Evolutionary conservation across 2,888 invertebrate genomes (phyloP).

Genomic region (Petrolisthes cinctipes): DNA sequence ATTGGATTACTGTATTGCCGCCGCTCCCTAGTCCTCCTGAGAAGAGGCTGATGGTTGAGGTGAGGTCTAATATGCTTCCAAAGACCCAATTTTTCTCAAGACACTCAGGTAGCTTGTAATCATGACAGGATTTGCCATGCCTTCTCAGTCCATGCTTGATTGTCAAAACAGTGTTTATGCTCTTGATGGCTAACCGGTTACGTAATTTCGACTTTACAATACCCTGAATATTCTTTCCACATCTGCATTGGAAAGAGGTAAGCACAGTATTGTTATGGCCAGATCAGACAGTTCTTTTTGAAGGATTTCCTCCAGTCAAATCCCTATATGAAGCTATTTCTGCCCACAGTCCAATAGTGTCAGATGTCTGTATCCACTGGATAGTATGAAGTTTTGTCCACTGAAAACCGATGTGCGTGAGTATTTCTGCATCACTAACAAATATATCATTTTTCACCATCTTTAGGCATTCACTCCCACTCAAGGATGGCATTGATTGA

Average conservation of each 20-base stretch:
- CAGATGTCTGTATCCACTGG: not conserved
- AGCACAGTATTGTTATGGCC: not conserved
- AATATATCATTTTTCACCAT: not conserved
- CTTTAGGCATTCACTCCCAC: not conserved
- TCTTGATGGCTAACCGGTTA: constrained; percentile 5
- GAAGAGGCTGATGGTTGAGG: too few species aligned
- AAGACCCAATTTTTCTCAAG: too few species aligned
- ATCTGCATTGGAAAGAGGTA: constrained; percentile 31
- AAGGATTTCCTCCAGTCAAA: constrained; percentile 38
- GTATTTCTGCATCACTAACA: not conserved
- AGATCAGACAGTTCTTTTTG: constrained; percentile 2
- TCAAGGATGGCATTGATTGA: constrained; percentile 7
- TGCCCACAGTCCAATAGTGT: too few species aligned
- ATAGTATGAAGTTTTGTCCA: not conserved
- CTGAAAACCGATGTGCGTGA: not conserved
- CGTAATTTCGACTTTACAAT: constrained; percentile 19
- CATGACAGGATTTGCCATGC: too few species aligned
- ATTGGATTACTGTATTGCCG: too few species aligned
- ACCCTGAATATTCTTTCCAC: constrained; percentile 31
- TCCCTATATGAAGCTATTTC: too few species aligned
- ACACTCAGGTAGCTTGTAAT: too few species aligned
- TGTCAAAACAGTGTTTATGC: too few species aligned
- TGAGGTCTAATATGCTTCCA: too few species aligned
- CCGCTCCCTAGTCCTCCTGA: too few species aligned
- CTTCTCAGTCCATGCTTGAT: too few species aligned